phyloP scores from a whole-genome alignment of 1,140 invertebrate genomes.

The Nasonia vitripennis region DNA sequence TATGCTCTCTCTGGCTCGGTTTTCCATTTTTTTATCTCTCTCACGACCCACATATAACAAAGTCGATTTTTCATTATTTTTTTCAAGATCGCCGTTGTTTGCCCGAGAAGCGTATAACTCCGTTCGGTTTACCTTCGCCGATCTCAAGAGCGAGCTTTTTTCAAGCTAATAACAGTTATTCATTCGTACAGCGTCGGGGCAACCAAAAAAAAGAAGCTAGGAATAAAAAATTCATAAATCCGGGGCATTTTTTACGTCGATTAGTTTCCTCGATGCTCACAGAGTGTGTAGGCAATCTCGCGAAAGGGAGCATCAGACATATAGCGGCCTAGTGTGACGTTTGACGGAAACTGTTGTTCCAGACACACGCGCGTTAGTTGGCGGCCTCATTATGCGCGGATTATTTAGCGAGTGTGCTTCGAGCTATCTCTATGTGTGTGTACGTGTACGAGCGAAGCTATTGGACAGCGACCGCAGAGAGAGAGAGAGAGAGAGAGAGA shows the following conservation, averaged over 20 bases:
- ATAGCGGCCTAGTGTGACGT: not conserved
- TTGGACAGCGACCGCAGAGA: not conserved
- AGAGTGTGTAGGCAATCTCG: not conserved
- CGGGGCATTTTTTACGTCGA: not conserved
- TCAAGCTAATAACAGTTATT: too few species aligned
- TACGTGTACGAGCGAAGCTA: not conserved
- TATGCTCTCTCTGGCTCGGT: not conserved
- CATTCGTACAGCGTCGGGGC: too few species aligned
- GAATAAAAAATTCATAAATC: not conserved
- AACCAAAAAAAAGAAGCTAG: too few species aligned
- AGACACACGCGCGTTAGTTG: constrained; percentile 12
- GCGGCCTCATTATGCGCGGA: constrained; percentile 32
- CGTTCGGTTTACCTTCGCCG: too few species aligned
- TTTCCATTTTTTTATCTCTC: not conserved
- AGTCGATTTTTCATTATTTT: not conserved
- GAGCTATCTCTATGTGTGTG: not conserved
- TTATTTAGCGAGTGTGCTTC: constrained; percentile 17
- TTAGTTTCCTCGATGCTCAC: not conserved
- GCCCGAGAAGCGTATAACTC: too few species aligned
- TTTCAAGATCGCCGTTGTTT: not conserved
- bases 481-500: not conserved
- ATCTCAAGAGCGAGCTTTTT: too few species aligned
- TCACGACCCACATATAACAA: too few species aligned
- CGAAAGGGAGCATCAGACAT: not conserved
- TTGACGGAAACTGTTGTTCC: constrained; percentile 30